Evolutionary conservation across 2,113 vertebrate genomes (phyloP).

Genomic region (Ochotona princeps): DNA sequence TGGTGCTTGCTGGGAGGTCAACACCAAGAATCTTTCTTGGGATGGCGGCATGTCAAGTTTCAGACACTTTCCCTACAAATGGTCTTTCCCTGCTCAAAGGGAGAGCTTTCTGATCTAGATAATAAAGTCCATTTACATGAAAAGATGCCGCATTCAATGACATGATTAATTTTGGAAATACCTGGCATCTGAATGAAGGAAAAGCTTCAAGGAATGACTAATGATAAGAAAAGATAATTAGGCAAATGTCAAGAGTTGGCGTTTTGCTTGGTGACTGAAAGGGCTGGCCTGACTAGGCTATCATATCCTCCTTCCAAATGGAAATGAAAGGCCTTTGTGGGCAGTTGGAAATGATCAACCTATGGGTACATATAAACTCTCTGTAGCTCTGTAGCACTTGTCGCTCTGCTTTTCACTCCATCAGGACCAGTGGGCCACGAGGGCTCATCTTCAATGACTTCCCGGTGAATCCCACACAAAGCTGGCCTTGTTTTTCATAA

Average conservation of each 20-base stretch:
- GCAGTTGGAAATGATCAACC: slow-evolving; percentile 69
- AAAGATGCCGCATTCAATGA: slow-evolving; percentile 88
- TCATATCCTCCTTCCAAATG: slow-evolving; percentile 78
- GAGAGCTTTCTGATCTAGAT: slow-evolving; percentile 83
- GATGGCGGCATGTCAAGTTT: slow-evolving; percentile 87
- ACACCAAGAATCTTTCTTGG: slow-evolving; percentile 86
- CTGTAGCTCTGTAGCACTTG: slow-evolving; percentile 52
- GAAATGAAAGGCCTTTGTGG: slow-evolving; percentile 82
- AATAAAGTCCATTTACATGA: slow-evolving; percentile 90
- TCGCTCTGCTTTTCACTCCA: slow-evolving; percentile 60
- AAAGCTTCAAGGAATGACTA: slow-evolving; percentile 87
- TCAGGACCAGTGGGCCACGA: slow-evolving; percentile 17
- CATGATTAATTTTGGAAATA: slow-evolving; percentile 92
- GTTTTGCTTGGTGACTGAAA: slow-evolving; percentile 86
- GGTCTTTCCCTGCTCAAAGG: slow-evolving; percentile 85
- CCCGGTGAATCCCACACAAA: slow-evolving; percentile 53
- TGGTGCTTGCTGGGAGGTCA: slow-evolving; percentile 89
- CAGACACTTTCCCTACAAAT: slow-evolving; percentile 87
- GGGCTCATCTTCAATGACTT: slow-evolving; percentile 56
- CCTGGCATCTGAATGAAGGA: slow-evolving; percentile 89
- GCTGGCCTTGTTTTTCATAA: background rate
- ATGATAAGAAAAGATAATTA: slow-evolving; percentile 91
- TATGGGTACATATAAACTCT: slow-evolving; percentile 73
- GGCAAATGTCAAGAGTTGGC: slow-evolving; percentile 85
- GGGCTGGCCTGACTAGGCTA: slow-evolving; percentile 82